Conservation (phyloP, 2,888 invertebrate genomes). For the Caenorhabditis uteleia region DNA sequence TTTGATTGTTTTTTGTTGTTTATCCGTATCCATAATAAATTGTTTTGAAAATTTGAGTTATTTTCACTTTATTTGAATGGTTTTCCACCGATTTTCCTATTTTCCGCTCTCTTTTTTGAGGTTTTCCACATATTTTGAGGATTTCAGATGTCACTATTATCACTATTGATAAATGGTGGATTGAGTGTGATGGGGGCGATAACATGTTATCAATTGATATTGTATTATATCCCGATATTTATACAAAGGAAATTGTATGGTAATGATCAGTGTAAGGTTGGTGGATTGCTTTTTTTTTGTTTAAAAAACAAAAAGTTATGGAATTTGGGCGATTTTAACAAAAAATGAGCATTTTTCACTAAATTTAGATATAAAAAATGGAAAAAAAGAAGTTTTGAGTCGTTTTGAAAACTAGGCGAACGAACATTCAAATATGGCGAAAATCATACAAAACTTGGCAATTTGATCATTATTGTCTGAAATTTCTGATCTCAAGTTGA, state of each 20-base stretch:
- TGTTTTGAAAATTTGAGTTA: background rate
- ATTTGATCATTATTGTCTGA: too few relatives aligned
- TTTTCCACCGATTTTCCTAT: too few relatives aligned
- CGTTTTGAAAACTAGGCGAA: too few relatives aligned
- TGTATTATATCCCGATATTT: slow-evolving; percentile 67
- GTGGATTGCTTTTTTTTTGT: too few relatives aligned
- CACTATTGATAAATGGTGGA: slow-evolving; percentile 36
- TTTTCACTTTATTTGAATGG: background rate
- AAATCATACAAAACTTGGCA: too few relatives aligned
- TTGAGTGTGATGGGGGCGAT: slow-evolving; percentile 53
- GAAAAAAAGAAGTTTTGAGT: too few relatives aligned
- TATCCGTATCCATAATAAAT: background rate
- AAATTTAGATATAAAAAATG: too few relatives aligned
- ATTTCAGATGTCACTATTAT: slow-evolving; percentile 31
- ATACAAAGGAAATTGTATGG: slow-evolving; percentile 62
- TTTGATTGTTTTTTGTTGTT: slow-evolving; percentile 4
- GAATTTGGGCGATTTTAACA: too few relatives aligned
- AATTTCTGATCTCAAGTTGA: too few relatives aligned
- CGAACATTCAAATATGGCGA: too few relatives aligned
- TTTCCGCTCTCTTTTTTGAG: background rate
- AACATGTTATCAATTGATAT: slow-evolving; percentile 53
- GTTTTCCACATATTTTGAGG: too few relatives aligned
- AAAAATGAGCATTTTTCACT: background rate
- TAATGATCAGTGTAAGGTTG: slow-evolving; percentile 67
- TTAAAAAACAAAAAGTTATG: background rate